Conservation (phyloP, 2,113 vertebrate genomes). For the Typhlomys cinereus region DNA sequence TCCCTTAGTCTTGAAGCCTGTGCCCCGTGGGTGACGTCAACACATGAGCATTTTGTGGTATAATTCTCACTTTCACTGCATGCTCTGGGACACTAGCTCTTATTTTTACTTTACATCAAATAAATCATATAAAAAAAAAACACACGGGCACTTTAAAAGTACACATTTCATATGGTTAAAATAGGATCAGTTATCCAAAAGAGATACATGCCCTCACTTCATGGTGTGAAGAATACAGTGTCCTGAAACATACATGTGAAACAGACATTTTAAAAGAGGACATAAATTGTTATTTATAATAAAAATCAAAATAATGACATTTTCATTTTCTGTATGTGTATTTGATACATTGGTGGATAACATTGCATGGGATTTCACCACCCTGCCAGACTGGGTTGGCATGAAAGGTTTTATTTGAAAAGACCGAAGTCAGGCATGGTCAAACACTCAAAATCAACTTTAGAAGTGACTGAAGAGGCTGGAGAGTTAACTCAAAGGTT, state of each 20-base stretch:
- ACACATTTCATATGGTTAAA: not conserved
- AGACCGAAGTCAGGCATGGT: not conserved
- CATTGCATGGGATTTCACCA: not conserved
- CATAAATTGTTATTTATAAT: not conserved
- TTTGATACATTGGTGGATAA: not conserved
- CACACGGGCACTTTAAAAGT: not conserved
- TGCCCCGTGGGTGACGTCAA: not conserved
- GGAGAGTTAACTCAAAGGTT: too few species aligned
- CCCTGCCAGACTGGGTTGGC: not conserved
- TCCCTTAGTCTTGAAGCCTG: not conserved
- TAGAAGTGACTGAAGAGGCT: too few species aligned
- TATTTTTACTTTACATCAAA: not conserved
- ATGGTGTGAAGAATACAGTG: not conserved
- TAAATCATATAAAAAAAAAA: not conserved
- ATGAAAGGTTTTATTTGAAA: not conserved
- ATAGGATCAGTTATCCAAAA: constrained; percentile 8
- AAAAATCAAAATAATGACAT: not conserved
- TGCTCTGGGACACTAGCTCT: not conserved
- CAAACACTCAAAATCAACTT: not conserved
- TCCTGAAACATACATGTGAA: constrained; percentile 29
- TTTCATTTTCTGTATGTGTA: not conserved
- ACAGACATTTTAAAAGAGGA: not conserved
- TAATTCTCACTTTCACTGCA: not conserved
- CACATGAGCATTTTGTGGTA: not conserved
- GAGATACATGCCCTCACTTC: not conserved